Conservation (phyloP, 2,888 invertebrate species). For the Deilephila porcellus region DNA sequence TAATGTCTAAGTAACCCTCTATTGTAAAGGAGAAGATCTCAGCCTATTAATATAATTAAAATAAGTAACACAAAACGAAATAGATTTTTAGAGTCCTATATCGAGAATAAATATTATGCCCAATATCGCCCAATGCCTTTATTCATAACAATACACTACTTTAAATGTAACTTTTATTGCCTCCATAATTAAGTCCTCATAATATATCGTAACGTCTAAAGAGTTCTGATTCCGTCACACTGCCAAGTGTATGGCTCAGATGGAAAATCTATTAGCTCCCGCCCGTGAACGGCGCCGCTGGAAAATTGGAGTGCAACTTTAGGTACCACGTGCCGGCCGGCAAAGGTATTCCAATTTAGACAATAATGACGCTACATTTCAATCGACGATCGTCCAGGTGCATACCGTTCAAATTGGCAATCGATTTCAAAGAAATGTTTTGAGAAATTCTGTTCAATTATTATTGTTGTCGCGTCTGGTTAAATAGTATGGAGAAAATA, state of each 20-base stretch:
- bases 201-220: background rate
- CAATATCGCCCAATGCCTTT: no score
- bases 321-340: background rate
- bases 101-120: no score
- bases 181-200: background rate
- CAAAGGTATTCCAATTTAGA: slow-evolving; percentile 6
- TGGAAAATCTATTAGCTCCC: slow-evolving; percentile 48
- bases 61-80: no score
- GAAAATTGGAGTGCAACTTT: slow-evolving; percentile 37
- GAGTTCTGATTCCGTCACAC: background rate
- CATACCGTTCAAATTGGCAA: background rate
- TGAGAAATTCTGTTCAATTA: background rate
- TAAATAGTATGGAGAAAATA: no score
- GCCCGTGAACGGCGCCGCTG: slow-evolving; percentile 43
- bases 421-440: background rate
- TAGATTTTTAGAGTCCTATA: no score
- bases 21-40: no score
- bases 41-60: no score
- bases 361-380: background rate
- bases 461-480: no score
- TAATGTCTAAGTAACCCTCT: no score
- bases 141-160: no score
- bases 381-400: background rate
- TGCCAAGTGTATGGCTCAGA: slow-evolving; percentile 45
- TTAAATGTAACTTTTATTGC: background rate